Evolutionary conservation across 2,113 vertebrate genomes (phyloP), one percentile per base, ranked within the genome.

Genomic region (Malurus alboscapulatus): DNA sequence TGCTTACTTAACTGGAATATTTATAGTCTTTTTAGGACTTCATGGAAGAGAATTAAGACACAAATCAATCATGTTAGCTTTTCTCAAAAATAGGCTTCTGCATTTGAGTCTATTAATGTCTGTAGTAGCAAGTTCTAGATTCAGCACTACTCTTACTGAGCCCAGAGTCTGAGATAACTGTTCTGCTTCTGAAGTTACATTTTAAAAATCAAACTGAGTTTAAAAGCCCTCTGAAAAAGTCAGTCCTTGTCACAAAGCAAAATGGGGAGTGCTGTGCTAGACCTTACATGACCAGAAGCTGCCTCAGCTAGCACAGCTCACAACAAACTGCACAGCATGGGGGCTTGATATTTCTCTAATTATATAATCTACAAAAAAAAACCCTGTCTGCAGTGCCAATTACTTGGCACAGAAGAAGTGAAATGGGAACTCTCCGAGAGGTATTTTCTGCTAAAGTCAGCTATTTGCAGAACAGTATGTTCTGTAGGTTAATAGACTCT

Each of bases 401-500:
- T 96, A 95, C 72, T 91, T 88, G 77, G 90, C 94, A 93, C 80
- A 87, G 92, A 93, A 78, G 59, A 90, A 93, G 2, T 25, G 68
- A 88, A 95, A 91, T n/a, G 40, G 85, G 71, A 95, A 53, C 87
- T 94, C 84, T 84, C 55, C 57, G 78, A 91, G 81, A 94, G 71
- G 42, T 54, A 80, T 93, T 90, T 96, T 95, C 87, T 95, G 92
- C 82, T 93, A 15, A 84, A 96, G 85, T 95, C 91, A 96, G 90
- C 92, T 95, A 65, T 80, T 74, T 92, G 68, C 67, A 93, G 92
- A 96, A 88, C 72, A 91, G 79, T 48, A 11, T 40, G 48, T 92
- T 87, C 94, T 87, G 55, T 25, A 88, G 87, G 93, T 95, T 96
- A 96, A 94, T 83, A 95, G 87, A 85, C 54, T 80, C 66, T 71